Evolutionary conservation across 2,797 vertebrate genomes (phyloP).

Genomic region (Cyclura pinguis): DNA sequence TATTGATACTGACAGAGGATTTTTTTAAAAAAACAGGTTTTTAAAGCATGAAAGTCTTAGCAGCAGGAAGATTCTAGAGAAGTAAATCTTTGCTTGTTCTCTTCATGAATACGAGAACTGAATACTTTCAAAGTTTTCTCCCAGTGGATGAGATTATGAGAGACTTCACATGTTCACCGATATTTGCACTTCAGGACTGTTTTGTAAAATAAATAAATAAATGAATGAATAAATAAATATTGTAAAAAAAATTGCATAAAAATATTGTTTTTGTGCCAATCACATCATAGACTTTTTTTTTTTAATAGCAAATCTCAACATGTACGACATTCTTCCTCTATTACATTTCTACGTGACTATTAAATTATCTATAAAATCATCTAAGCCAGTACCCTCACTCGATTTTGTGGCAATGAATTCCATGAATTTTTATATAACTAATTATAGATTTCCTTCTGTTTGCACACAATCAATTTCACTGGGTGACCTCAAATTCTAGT

Average conservation of each 20-base stretch:
- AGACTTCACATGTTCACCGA: not conserved
- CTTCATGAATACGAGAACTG: too few species aligned
- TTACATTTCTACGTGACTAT: too few species aligned
- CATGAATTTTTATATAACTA: not conserved
- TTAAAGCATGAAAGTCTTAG: not conserved
- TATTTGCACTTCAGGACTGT: not conserved
- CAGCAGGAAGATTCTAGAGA: not conserved
- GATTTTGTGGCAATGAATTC: not conserved
- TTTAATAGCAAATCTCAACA: too few species aligned
- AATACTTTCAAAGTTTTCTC: too few species aligned
- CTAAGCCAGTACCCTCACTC: not conserved
- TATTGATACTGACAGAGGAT: slow-evolving; percentile 27
- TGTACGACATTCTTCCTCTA: too few species aligned
- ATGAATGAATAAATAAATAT: too few species aligned
- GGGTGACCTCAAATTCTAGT: not conserved
- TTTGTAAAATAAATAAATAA: not conserved
- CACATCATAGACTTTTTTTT: too few species aligned
- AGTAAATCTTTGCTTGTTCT: too few species aligned
- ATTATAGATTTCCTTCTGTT: not conserved
- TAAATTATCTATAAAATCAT: not conserved
- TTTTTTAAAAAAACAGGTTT: not conserved
- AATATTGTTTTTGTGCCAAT: too few species aligned
- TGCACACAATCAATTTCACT: not conserved
- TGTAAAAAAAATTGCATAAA: too few species aligned
- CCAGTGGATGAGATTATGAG: too few species aligned